A percentile compares a stretch with the other conserved stretches of the same genome.
phyloP scores from a whole-genome alignment of 2,113 vertebrate genomes.

The Hippopotamus amphibius region DNA sequence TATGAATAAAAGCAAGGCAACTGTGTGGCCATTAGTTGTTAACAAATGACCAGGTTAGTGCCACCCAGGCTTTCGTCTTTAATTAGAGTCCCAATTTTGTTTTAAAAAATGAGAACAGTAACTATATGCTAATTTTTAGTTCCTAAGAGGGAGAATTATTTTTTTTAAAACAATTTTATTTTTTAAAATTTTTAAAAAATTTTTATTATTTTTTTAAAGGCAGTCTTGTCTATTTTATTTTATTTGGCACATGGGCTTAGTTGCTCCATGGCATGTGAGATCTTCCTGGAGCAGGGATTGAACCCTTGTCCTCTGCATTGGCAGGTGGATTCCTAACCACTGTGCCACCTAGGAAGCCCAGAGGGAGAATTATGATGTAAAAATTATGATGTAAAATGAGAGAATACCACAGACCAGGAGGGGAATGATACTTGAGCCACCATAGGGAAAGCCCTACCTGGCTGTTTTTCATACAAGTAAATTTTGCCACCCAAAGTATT shows the following conservation, averaged over 20 bases:
- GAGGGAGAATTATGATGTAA: constrained; percentile 29
- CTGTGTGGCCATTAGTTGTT: constrained; percentile 57
- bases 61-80: constrained; percentile 66
- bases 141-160: constrained; percentile 29
- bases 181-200: too few relatives aligned
- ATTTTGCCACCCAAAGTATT: background rate
- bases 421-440: background rate
- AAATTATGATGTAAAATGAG: constrained; percentile 23
- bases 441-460: background rate
- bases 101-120: constrained; percentile 39
- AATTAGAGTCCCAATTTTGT: constrained; percentile 54
- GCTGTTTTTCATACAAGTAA: constrained; percentile 30
- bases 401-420: background rate
- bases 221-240: too few relatives aligned
- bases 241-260: too few relatives aligned
- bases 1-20: constrained; percentile 62
- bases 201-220: too few relatives aligned
- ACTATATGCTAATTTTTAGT: constrained; percentile 63
- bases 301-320: too few relatives aligned
- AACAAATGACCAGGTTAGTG: constrained; percentile 54
- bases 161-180: too few relatives aligned
- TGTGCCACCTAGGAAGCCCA: too few relatives aligned
- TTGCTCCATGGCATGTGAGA: too few relatives aligned
- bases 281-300: too few relatives aligned
- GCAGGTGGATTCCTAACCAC: too few relatives aligned